Percentiles rank a stretch among this genome's conserved stretches.
phyloP scores from a whole-genome alignment of 2,888 invertebrate genomes.

The Hypsopygia costalis region DNA sequence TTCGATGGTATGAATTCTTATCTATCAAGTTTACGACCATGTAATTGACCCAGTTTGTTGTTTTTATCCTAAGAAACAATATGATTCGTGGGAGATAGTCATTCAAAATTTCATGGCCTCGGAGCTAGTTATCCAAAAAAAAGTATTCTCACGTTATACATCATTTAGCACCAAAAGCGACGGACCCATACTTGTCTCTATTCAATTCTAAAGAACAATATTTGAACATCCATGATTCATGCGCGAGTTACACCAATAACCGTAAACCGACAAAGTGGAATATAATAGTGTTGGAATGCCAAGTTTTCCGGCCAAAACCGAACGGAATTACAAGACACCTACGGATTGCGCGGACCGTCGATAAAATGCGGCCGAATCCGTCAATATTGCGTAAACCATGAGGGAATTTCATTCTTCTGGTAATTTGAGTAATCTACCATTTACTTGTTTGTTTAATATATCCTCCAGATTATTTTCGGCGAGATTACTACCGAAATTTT shows the following conservation, averaged over 20 bases:
- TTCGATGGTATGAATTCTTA: too few relatives aligned
- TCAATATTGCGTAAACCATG: background rate
- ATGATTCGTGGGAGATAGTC: too few relatives aligned
- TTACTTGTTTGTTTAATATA: too few relatives aligned
- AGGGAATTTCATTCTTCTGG: background rate
- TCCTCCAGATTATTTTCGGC: too few relatives aligned
- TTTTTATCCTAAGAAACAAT: too few relatives aligned
- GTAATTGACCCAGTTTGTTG: too few relatives aligned
- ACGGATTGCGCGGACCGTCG: conserved; percentile 3
- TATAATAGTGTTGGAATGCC: conserved; percentile 40
- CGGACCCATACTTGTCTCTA: background rate
- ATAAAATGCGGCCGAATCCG: conserved; percentile 3
- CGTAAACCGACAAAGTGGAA: conserved; percentile 31
- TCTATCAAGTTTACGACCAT: too few relatives aligned
- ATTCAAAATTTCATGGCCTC: too few relatives aligned
- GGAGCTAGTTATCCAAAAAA: too few relatives aligned
- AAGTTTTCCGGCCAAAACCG: conserved; percentile 42
- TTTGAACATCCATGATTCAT: conserved; percentile 15
- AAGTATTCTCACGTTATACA: background rate
- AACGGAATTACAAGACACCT: conserved; percentile 11
- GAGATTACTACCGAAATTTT: too few relatives aligned
- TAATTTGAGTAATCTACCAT: too few relatives aligned
- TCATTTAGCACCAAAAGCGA: background rate
- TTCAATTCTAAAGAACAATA: background rate
- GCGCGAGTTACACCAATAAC: conserved; percentile 32